phyloP scores from a whole-genome alignment of 2,888 invertebrate genomes.

The Pegoplata infirma region DNA sequence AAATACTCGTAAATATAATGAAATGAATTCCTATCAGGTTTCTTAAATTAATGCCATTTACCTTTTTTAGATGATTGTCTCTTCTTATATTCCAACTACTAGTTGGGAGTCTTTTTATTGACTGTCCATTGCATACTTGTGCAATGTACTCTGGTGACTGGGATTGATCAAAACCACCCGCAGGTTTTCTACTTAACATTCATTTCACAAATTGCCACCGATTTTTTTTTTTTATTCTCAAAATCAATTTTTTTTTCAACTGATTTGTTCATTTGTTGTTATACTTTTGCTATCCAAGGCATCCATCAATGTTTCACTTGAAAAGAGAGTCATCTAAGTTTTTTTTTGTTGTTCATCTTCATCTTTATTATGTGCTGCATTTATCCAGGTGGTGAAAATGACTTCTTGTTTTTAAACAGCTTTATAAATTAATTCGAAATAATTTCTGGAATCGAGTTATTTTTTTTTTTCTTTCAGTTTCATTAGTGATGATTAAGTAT shows the following conservation, averaged over 20 bases:
- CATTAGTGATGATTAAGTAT: not conserved
- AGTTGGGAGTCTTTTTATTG: not conserved
- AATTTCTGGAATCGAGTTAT: slow-evolving; percentile 22
- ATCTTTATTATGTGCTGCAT: slow-evolving; percentile 37
- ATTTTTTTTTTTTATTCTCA: slow-evolving; percentile 57
- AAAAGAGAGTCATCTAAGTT: slow-evolving; percentile 34
- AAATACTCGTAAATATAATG: no score
- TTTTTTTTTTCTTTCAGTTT: slow-evolving; percentile 1
- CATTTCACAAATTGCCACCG: slow-evolving; percentile 64
- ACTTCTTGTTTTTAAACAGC: slow-evolving; percentile 58
- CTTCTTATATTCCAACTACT: slow-evolving; percentile 32
- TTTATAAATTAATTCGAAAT: slow-evolving; percentile 51
- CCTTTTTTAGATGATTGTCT: slow-evolving; percentile 48
- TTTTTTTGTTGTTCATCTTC: slow-evolving; percentile 42
- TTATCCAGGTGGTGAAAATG: slow-evolving; percentile 61
- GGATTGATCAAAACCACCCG: slow-evolving; percentile 65
- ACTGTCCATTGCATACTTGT: slow-evolving; percentile 30
- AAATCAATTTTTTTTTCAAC: slow-evolving; percentile 43
- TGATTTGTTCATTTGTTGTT: slow-evolving; percentile 51
- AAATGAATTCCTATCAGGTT: slow-evolving; percentile 58
- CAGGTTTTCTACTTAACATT: slow-evolving; percentile 65
- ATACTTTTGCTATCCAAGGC: slow-evolving; percentile 57
- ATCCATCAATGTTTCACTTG: slow-evolving; percentile 61
- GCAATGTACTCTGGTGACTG: slow-evolving; percentile 62
- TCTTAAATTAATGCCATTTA: slow-evolving; percentile 60